Evolutionary conservation across 1,140 invertebrate species (phyloP), one percentile per base, ranked within the genome.

Genomic region (Antheraea pernyi): DNA sequence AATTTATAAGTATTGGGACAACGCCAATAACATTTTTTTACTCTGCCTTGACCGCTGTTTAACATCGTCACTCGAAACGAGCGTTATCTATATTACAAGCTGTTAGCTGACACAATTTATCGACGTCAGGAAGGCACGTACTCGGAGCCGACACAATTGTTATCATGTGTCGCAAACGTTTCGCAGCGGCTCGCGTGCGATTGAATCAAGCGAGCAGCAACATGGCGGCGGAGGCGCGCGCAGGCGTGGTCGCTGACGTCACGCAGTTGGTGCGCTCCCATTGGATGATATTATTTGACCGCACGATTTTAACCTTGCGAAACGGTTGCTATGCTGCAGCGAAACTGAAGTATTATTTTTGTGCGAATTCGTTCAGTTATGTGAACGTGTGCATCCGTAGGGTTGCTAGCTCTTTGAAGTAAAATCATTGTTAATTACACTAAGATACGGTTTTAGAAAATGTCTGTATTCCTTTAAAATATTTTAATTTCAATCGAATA

Each of bases 221-320:
- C 67, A 88, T 82, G 82, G 82, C 83, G 78, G 68, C 79, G 85
- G 88, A 86, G 89, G 88, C 87, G 86, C 86, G 89, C 88, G 89
- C 88, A 88, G 89, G 88, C 89, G 89, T 90, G 89, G 88, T 85
- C 76, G 86, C 78, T 88, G 82, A 91, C 89, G 89, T 91, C 89
- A 91, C 79, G 65, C 65, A 64, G 42, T 77, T 75, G 22, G 64
- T 70, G 84, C 74, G 19, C 67, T n/a, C 71, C 73, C 65, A 89
- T 91, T 91, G 89, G 89, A 53, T 53, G 76, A 37, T 68, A 58
- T 59, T 61, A 62, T 58, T 66, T 78, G 79, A 80, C 75, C 80
- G 82, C 81, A 80, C 81, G 78, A 75, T 79, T 67, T 79, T 88
- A 89, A 87, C 89, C 86, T 88, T 91, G 86, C 86, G 84, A 81